Conservation (phyloP, 2,888 invertebrate species). For the Frankliniella intonsa region DNA sequence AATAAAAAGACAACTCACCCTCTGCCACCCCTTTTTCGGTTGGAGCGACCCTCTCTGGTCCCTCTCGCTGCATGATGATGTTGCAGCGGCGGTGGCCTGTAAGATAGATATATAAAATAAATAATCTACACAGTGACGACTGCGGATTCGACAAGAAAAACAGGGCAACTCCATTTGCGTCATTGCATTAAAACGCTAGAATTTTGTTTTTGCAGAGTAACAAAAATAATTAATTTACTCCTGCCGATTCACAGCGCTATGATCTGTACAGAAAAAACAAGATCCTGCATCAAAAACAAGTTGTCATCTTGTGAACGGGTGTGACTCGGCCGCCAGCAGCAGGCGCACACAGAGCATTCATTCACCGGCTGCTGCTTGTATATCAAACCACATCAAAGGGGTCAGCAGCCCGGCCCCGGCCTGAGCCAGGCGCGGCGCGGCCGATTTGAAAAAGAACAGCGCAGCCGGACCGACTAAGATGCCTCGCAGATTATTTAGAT, state of each 20-base stretch:
- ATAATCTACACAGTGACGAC: no score
- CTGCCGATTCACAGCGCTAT: no score
- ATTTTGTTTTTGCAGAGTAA: no score
- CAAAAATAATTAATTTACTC: no score
- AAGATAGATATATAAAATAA: neutral
- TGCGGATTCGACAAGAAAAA: no score
- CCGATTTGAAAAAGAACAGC: neutral
- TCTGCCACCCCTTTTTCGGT: neutral
- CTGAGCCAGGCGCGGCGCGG: neutral
- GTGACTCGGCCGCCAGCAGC: neutral
- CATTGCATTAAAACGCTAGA: no score
- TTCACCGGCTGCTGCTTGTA: neutral
- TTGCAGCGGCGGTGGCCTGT: neutral
- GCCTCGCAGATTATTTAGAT: constrained; percentile 17
- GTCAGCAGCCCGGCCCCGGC: neutral
- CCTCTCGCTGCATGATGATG: neutral
- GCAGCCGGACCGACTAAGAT: neutral
- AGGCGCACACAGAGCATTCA: neutral
- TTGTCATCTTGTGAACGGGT: no score
- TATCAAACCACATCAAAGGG: constrained; percentile 15
- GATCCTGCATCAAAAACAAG: no score
- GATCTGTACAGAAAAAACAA: no score
- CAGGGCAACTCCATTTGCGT: no score
- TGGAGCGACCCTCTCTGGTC: neutral
- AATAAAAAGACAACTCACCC: constrained; percentile 17